Evolutionary conservation across 2,888 invertebrate species (phyloP), one percentile per base, ranked within the genome.

Genomic region (Hypomecis atomaria): DNA sequence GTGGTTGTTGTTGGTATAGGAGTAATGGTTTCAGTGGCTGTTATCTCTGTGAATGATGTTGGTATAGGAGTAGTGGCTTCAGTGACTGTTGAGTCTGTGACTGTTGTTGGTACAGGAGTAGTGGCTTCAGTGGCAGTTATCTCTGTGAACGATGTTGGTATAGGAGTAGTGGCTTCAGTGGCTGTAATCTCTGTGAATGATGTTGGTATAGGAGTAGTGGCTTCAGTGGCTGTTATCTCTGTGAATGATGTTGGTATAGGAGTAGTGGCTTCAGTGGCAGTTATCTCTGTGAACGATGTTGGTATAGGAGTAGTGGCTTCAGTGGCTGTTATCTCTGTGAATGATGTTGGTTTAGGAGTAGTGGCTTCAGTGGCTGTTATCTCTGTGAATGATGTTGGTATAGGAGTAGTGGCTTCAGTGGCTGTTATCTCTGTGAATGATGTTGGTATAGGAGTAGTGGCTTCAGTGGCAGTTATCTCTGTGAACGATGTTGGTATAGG

Each of bases 81-180:
- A 7, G 40, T 40, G 40, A 40, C 4, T 40, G 6, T 40, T 40
- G 40, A n/a, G n/a, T n/a, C 40, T 9, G 40, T 40, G 40, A 40
- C 4, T 40, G 6, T 40, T 40, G 40, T 40, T 9, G 40, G 8
- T 40, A 9, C 7, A 8, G 7, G 9, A 7, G 6, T 7, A 9
- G 40, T 71, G 10, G 36, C 60, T 48, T 56, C 40, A 43, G 59
- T 58, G n/a, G 53, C 61, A 37, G 40, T 40, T 7, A 0, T 3
- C 10, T 40, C 40, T 9, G 7, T 40, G 43, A 43, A 5, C 6
- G n/a, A n/a, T 10, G 43, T 43, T n/a, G 43, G 10, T n/a, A n/a
- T 11, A 10, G 6, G 6, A n/a, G 3, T 33, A 6, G 36, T 6
- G n/a, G 40, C 40, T 33, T 10, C n/a, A 9, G 5, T 40, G 10